phyloP scores from a whole-genome alignment of 2,888 invertebrate genomes.

The Euzophera pinguis region DNA sequence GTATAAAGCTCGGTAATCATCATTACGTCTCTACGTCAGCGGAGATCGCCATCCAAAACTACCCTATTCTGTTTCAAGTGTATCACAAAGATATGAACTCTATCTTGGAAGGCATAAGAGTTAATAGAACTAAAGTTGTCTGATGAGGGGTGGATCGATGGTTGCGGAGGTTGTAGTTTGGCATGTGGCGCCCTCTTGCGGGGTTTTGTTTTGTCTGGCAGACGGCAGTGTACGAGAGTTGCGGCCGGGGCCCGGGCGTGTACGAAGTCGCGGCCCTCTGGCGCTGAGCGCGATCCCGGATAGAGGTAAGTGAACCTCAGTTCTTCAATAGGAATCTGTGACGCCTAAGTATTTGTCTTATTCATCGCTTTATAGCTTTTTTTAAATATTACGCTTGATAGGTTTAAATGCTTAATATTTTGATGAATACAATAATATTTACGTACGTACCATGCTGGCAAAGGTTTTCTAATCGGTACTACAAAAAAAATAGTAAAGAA shows the following conservation, averaged over 20 bases:
- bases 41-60: constrained; percentile 30
- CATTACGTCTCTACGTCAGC: constrained; percentile 47
- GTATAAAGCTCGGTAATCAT: constrained; percentile 44
- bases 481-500: too few species aligned
- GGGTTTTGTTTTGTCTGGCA: constrained; percentile 23
- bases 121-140: constrained; percentile 22
- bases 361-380: neutral
- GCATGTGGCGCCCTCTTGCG: constrained; percentile 44
- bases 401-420: too few species aligned
- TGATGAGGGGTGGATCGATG: constrained; percentile 66
- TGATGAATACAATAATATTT: too few species aligned
- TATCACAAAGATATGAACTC: constrained; percentile 30
- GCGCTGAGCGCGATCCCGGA: constrained; percentile 27
- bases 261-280: constrained; percentile 27
- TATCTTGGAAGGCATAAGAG: constrained; percentile 31
- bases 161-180: constrained; percentile 31
- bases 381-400: neutral
- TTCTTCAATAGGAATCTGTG: constrained; percentile 20
- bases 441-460: too few species aligned
- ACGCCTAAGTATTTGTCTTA: constrained; percentile 17
- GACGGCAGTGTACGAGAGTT: constrained; percentile 46
- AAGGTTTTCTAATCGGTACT: too few species aligned
- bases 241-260: constrained; percentile 47
- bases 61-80: constrained; percentile 17
- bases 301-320: constrained; percentile 41